Percentiles rank a stretch among this genome's conserved stretches.
Evolutionary conservation across 2,797 vertebrate genomes (phyloP).

Genomic region (Enteromius radiatus): DNA sequence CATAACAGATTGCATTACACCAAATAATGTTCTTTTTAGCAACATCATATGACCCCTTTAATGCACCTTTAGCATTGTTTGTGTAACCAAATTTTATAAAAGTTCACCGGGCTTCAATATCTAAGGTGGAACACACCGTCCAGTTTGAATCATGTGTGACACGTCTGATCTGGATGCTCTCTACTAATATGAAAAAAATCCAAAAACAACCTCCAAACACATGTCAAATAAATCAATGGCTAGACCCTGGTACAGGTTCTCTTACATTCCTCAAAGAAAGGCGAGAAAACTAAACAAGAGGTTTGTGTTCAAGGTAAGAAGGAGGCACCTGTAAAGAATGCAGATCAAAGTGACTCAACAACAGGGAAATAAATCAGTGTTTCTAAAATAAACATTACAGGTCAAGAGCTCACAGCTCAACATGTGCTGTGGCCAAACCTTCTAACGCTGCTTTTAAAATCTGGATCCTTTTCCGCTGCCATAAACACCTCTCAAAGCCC

Average conservation of each 20-base stretch:
- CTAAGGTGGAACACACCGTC: not conserved
- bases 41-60: no score
- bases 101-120: not conserved
- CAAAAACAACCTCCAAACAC: not conserved
- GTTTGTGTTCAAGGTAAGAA: not conserved
- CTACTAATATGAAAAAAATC: not conserved
- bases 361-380: constrained; percentile 5
- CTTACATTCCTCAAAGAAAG: not conserved
- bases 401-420: constrained; percentile 36
- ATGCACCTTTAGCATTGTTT: no score
- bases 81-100: not conserved
- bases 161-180: not conserved
- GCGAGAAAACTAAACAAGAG: not conserved
- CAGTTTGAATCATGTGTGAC: not conserved
- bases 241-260: not conserved
- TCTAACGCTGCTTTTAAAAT: constrained; percentile 47
- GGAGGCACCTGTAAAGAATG: not conserved
- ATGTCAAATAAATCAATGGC: not conserved
- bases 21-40: no score
- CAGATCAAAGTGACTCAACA: constrained; percentile 4
- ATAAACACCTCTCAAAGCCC: constrained; percentile 43
- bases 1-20: no score
- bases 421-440: constrained; percentile 45
- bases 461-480: constrained; percentile 52
- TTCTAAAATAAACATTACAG: constrained; percentile 17